Evolutionary conservation across 2,888 invertebrate species (phyloP).

Genomic region (Cryptocephalus moraei): DNA sequence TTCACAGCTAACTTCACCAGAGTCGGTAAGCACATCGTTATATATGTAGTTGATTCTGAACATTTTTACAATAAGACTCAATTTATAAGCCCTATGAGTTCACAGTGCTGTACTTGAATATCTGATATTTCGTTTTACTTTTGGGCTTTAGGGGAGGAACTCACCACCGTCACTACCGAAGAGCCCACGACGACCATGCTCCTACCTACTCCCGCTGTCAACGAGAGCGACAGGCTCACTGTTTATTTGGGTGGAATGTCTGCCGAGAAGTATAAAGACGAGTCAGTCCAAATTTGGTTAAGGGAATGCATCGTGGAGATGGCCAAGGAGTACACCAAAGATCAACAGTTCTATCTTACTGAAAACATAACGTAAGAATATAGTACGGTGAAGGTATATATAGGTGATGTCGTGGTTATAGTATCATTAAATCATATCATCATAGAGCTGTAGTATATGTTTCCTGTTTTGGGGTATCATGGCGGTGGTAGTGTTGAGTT

Average conservation of each 20-base stretch:
- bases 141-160: constrained; percentile 17
- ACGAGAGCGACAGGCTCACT: constrained; percentile 9
- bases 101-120: no score
- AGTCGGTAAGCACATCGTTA: background rate
- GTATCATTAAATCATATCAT: no score
- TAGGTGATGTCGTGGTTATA: no score
- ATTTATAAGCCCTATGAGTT: no score
- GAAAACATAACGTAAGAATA: constrained; percentile 15
- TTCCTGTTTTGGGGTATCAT: no score
- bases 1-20: background rate
- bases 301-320: constrained; percentile 11
- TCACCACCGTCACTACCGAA: constrained; percentile 14
- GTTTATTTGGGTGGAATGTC: constrained; percentile 13
- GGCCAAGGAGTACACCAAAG: constrained; percentile 15
- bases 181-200: constrained; percentile 10
- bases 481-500: no score
- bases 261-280: constrained; percentile 6
- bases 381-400: no score
- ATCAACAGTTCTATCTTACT: constrained; percentile 14
- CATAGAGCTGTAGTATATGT: no score
- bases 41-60: no score
- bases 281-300: constrained; percentile 2
- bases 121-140: no score
- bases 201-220: constrained; percentile 13
- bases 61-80: no score